A percentile compares a stretch with the other conserved stretches of the same genome.
Conservation (phyloP, 2,797 vertebrate species). For the Smutsia temminckii region DNA sequence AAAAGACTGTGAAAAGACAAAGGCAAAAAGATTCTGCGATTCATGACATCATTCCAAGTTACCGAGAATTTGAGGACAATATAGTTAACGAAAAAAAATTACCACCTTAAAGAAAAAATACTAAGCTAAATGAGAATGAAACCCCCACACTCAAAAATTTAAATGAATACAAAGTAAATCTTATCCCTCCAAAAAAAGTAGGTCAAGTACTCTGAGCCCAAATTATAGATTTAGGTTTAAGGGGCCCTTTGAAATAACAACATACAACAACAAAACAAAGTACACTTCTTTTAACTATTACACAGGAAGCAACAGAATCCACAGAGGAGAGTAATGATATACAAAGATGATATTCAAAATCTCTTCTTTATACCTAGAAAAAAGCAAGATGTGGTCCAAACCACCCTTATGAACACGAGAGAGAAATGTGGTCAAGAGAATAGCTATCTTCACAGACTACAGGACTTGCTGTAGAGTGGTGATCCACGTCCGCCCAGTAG, state of each 20-base stretch:
- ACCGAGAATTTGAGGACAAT: neutral
- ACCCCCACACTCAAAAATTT: neutral
- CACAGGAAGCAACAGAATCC: neutral
- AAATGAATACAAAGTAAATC: neutral
- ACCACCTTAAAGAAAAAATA: neutral
- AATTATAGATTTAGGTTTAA: neutral
- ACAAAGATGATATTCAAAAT: neutral
- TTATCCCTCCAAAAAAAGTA: neutral
- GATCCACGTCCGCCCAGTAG: neutral
- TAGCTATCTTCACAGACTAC: neutral
- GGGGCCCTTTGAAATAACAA: neutral
- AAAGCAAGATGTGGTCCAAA: neutral
- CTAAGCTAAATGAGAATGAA: neutral
- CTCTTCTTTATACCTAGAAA: neutral
- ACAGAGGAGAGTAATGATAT: neutral
- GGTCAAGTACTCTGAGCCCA: neutral
- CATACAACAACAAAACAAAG: neutral
- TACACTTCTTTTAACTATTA: neutral
- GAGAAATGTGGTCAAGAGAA: neutral
- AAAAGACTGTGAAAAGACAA: neutral
- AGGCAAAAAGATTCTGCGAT: neutral
- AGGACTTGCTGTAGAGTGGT: accelerated
- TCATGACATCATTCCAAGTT: neutral
- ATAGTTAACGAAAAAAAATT: neutral
- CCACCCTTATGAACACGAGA: neutral